A percentile compares a stretch with the other conserved stretches of the same genome.
Conservation (phyloP, 1,140 invertebrate genomes). For the Ericerus pela region DNA sequence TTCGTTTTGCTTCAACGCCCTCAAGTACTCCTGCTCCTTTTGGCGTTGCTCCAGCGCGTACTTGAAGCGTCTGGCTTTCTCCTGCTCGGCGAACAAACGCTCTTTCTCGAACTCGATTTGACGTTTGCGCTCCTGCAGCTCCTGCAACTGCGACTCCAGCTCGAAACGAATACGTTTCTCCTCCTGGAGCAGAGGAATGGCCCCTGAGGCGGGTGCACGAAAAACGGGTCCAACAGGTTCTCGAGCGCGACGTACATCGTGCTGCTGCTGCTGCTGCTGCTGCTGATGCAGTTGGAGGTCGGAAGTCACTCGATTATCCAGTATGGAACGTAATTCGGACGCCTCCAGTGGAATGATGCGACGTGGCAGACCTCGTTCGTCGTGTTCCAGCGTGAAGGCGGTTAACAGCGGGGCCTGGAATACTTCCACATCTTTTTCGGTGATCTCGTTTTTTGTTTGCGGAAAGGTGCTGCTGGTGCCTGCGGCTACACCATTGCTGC, state of each 20-base stretch:
- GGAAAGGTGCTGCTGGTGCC: neutral
- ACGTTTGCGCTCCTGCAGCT: neutral
- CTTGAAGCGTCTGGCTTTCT: neutral
- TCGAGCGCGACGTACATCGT: neutral
- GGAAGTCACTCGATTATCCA: neutral
- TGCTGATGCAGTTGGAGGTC: neutral
- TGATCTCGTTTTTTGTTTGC: neutral
- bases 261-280: neutral
- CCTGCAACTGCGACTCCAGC: neutral
- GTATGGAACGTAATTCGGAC: neutral
- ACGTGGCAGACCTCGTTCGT: slow-evolving; percentile 53
- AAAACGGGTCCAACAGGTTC: no score
- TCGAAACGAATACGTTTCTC: neutral
- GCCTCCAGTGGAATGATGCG: slow-evolving; percentile 50
- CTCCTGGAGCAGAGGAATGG: neutral
- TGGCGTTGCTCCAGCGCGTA: neutral
- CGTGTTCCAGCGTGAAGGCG: slow-evolving; percentile 67
- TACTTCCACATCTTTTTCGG: slow-evolving; percentile 50
- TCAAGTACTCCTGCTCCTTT: neutral
- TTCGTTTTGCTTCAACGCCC: neutral
- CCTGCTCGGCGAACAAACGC: neutral
- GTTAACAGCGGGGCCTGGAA: slow-evolving; percentile 60
- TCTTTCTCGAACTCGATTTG: neutral
- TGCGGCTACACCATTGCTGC: neutral
- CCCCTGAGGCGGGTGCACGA: no score